Conservation (phyloP, 1,140 invertebrate species). For the Drosophila teissieri region DNA sequence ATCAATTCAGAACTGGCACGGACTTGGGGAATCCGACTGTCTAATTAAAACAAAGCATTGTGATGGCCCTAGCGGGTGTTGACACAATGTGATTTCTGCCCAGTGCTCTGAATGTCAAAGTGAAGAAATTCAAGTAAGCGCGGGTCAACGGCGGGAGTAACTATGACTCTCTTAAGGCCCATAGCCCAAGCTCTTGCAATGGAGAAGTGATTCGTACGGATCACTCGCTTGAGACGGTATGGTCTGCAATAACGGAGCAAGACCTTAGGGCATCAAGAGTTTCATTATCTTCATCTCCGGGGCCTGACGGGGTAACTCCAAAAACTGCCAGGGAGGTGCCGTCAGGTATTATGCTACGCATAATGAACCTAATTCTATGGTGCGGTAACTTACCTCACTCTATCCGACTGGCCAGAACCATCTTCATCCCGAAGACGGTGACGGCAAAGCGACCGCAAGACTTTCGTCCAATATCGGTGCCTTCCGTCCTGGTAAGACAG, state of each 20-base stretch:
- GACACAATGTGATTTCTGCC: no score
- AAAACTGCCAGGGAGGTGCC: slow-evolving; percentile 16
- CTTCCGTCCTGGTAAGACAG: slow-evolving; percentile 33
- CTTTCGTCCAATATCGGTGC: slow-evolving; percentile 32
- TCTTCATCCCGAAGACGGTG: slow-evolving; percentile 33
- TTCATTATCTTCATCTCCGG: slow-evolving; percentile 1
- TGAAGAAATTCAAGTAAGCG: no score
- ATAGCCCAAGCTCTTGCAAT: slow-evolving; percentile 1
- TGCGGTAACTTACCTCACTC: slow-evolving; percentile 15
- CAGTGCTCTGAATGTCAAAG: no score
- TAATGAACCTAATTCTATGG: slow-evolving; percentile 42
- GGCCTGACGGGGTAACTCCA: slow-evolving; percentile 18
- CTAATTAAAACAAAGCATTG: no score
- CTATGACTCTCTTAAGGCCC: no score
- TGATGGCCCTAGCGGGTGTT: no score
- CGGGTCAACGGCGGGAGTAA: no score
- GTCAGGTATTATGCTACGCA: not conserved
- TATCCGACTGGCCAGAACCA: slow-evolving; percentile 24
- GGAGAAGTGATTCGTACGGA: not conserved
- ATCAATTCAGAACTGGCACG: no score
- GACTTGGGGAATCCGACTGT: no score
- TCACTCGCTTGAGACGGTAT: slow-evolving; percentile 12
- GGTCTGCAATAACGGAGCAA: slow-evolving; percentile 5
- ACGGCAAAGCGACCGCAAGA: slow-evolving; percentile 17
- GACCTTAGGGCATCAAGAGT: not conserved